Conservation (phyloP, 2,797 vertebrate species). For the Pampus argenteus region DNA sequence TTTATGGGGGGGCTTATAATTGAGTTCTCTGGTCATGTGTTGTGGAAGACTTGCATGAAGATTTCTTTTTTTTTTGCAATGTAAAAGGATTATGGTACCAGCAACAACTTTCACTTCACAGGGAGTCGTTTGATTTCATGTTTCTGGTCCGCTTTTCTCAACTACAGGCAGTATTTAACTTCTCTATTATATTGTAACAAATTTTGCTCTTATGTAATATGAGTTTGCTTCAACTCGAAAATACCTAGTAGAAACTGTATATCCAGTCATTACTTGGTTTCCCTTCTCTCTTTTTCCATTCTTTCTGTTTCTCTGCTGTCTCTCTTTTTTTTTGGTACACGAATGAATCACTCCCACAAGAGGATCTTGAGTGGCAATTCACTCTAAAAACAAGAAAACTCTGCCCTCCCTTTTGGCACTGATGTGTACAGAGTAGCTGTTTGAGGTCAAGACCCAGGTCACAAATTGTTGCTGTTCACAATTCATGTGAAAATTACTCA, state of each 20-base stretch:
- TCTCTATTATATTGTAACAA: neutral
- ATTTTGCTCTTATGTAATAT: slow-evolving; percentile 14
- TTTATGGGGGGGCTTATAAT: slow-evolving; percentile 9
- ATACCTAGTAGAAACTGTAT: slow-evolving; percentile 13
- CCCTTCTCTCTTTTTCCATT: slow-evolving; percentile 12
- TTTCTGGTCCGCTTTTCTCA: slow-evolving; percentile 1
- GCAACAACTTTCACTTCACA: neutral
- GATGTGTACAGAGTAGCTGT: slow-evolving; percentile 34
- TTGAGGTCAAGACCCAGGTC: slow-evolving; percentile 39
- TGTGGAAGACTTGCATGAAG: neutral
- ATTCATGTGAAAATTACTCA: slow-evolving; percentile 32
- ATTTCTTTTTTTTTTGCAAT: neutral
- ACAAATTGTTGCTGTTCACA: slow-evolving; percentile 31
- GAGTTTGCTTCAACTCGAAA: slow-evolving; percentile 34
- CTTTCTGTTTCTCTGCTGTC: neutral
- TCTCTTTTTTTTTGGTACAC: slow-evolving; percentile 30
- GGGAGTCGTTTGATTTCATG: neutral
- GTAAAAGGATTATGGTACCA: neutral
- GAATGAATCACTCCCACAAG: slow-evolving; percentile 64
- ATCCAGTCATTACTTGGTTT: slow-evolving; percentile 17
- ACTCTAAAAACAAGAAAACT: slow-evolving; percentile 59
- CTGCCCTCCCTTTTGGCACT: slow-evolving; percentile 46
- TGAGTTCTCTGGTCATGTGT: neutral
- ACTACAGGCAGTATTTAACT: too few relatives aligned
- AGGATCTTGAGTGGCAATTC: slow-evolving; percentile 57